Base-by-base conservation (phyloP, 2,888 invertebrate genomes). In the Sinelater perroti region DNA sequence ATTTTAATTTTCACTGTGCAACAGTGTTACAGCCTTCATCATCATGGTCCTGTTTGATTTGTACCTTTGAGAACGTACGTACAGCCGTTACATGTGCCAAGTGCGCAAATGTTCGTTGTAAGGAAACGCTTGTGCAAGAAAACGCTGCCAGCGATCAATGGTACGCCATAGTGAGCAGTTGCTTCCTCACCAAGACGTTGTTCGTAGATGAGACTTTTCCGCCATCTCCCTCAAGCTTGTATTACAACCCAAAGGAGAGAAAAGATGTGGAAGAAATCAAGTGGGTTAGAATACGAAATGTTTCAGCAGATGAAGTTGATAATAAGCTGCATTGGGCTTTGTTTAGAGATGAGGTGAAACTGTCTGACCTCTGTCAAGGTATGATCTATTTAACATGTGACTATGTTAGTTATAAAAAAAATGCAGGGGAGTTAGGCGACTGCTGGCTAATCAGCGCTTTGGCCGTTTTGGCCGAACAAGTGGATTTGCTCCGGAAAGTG, bases 391-490 rank as follows among this genome's bases (percentile, higher is more conserved):
- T 33, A 45, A 5, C 10, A 13, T 47, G 26, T 8, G 8, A 45
- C 3, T 45, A 11, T 49, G 26, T 11, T 5, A 46, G 49, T 57
- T 63, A n/a, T n/a, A n/a, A n/a, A n/a, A n/a, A n/a, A n/a, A n/a
- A n/a, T n/a, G 1, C 72, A 87, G 87, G 93, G 44, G 89, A 93
- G 4, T 82, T 96, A 1, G 96, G 96, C 46, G 95, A 96, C 78
- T 96, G 96, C 76, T 96, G 96, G 96, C 83, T 96, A 18, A 81
- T 96, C 3, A 94, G 94, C 60, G 95, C 96, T 0, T 77, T 97
- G 61, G 95, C 96, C 1, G 95, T 97, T n/a, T 79, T 97, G 8
- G 95, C 97, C 0, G 96, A 97, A 74, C 84, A 94, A 1, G 93
- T 93, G 57, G 89, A 94, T 66, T 81, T 97, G 7, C 91, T 97